Percentiles rank a stretch among this genome's conserved stretches.
phyloP scores from a whole-genome alignment of 2,888 invertebrate species.

The Ceratothoa steindachneri region DNA sequence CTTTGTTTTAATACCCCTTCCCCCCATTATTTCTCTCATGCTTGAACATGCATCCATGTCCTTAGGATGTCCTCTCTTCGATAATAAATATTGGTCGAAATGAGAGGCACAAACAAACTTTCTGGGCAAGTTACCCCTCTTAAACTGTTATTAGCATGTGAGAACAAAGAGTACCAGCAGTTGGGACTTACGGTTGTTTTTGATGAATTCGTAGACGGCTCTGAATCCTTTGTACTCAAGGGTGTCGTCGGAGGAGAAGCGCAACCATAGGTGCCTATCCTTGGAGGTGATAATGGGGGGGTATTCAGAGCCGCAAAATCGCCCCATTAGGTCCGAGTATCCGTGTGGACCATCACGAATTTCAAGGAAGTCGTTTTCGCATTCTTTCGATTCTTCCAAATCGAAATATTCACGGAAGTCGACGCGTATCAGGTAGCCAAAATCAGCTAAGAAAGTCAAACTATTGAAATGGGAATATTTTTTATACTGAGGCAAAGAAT shows the following conservation, averaged over 20 bases:
- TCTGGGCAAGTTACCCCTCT: no score
- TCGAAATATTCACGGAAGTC: constrained; percentile 76
- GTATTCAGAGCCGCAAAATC: constrained; percentile 67
- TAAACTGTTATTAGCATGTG: no score
- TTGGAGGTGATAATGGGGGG: constrained; percentile 70
- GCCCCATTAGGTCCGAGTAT: constrained; percentile 64
- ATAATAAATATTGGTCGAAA: no score
- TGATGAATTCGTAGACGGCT: constrained; percentile 67
- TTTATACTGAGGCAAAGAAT: no score
- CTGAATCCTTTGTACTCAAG: constrained; percentile 74
- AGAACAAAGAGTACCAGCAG: no score
- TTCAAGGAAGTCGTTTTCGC: constrained; percentile 76
- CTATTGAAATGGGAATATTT: no score
- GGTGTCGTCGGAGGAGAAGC: constrained; percentile 74
- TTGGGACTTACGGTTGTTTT: constrained; percentile 50
- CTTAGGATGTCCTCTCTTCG: no score
- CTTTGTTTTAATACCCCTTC: no score
- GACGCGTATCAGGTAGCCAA: constrained; percentile 65
- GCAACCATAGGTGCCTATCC: constrained; percentile 70
- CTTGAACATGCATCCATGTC: no score
- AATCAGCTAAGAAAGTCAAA: constrained; percentile 60
- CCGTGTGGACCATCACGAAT: constrained; percentile 77
- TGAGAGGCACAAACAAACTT: no score
- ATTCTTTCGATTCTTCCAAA: constrained; percentile 65
- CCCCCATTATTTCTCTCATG: no score